Evolutionary conservation across 2,113 vertebrate genomes (phyloP).

Genomic region (Colistium nudipinnis): DNA sequence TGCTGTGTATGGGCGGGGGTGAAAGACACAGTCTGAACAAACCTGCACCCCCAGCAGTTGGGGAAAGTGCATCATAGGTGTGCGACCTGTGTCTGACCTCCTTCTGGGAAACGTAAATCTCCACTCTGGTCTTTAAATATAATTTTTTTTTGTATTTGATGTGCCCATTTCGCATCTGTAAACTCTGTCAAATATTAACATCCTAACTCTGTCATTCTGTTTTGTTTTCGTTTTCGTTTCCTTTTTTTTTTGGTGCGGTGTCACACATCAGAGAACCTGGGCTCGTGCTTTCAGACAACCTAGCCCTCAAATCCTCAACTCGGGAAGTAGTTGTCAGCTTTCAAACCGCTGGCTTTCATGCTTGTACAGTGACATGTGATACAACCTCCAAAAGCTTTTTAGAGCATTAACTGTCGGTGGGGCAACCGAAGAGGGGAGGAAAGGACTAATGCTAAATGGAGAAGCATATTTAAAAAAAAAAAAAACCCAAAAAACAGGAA

Average conservation of each 20-base stretch:
- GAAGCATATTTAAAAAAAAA: background rate
- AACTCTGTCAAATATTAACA: background rate
- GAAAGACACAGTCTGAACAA: slow-evolving; percentile 32
- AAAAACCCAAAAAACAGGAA: slow-evolving; percentile 11
- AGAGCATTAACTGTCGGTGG: slow-evolving; percentile 30
- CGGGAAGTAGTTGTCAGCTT: slow-evolving; percentile 48
- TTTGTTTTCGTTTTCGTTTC: too few relatives aligned
- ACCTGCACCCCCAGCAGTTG: slow-evolving; percentile 16
- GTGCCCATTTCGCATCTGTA: background rate
- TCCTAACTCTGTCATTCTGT: background rate
- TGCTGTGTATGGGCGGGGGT: slow-evolving; percentile 13
- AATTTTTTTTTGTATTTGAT: background rate
- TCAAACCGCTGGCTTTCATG: slow-evolving; percentile 49
- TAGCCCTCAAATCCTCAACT: slow-evolving; percentile 45
- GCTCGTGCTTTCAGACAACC: slow-evolving; percentile 21
- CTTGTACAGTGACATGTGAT: slow-evolving; percentile 45
- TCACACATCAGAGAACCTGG: slow-evolving; percentile 31
- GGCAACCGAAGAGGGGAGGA: slow-evolving; percentile 15
- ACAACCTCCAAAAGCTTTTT: slow-evolving; percentile 62
- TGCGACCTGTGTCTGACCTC: slow-evolving; percentile 11
- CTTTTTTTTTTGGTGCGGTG: slow-evolving; percentile 28
- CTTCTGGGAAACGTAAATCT: background rate
- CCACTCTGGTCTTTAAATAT: background rate
- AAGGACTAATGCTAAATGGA: slow-evolving; percentile 31
- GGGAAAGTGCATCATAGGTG: too few relatives aligned